Base-by-base conservation (phyloP, 2,888 invertebrate genomes). In the Sarcophaga carnaria region DNA sequence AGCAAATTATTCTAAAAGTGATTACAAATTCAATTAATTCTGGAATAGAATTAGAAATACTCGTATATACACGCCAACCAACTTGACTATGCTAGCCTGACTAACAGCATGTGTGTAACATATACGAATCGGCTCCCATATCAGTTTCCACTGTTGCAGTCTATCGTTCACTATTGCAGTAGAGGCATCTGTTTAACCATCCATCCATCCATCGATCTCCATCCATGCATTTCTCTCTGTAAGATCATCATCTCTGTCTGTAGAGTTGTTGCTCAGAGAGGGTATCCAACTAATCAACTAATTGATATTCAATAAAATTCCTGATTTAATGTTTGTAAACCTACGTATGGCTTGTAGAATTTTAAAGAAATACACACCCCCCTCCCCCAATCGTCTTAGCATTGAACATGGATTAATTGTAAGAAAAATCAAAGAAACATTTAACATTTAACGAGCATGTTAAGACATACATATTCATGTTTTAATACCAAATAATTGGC, bases 401-500 rank as follows among this genome's bases (percentile, higher is more conserved):
- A 75, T 83, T 74, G 10, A 75, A 75, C 69, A 79, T 75, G 79
- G 83, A 83, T 83, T 83, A 76, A 80, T 84, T 80, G 80, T 84
- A 80, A 80, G 72, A 85, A 83, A 70, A 86, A 37, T 37, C 37
- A 37, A 37, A 37, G 8, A 37, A 37, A 37, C 10, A 37, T 37
- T 37, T 37, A 37, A 81, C 84, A 87, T 87, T 87, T 84, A 84
- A 87, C 87, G 81, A 79, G 78, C 87, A 87, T 87, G 87, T 87
- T 81, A 63, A 79, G 67, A 81, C 87, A 87, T 87, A 81, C 84
- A 87, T 87, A 87, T 87, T 84, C 81, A 87, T 87, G 87, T 74
- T 81, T 84, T 87, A 79, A 87, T 87, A 87, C 87, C 87, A 87
- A 87, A 87, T 87, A 87, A 87, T 87, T 87, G 87, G 87, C 87